These are phyloP conservation scores for Tenebrosternarchus preto DNA, from an alignment of 2,113 vertebrate species.

Conservation along the genomic window DNA sequence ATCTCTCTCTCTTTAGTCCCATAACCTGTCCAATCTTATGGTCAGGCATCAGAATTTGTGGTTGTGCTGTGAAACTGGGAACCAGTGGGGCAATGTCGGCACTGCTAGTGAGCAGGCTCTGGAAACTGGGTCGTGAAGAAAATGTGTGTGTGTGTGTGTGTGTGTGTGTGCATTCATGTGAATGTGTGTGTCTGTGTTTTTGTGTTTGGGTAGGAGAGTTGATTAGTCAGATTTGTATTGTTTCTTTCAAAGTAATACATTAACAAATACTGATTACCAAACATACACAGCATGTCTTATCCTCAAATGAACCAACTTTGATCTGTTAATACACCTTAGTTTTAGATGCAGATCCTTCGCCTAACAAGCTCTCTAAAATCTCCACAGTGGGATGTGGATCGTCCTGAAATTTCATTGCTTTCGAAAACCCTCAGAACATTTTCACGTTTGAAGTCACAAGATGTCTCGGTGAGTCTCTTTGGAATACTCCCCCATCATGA, in stretches of 20 bases:
- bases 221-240: not conserved
- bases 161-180: constrained; percentile 14
- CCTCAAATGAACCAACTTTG: constrained; percentile 16
- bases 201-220: constrained; percentile 10
- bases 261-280: no score
- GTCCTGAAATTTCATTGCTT: not conserved
- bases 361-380: not conserved
- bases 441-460: constrained; percentile 31
- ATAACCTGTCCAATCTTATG: constrained; percentile 38
- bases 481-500: constrained; percentile 33
- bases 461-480: constrained; percentile 22
- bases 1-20: constrained; percentile 20
- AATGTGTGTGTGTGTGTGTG: constrained; percentile 16
- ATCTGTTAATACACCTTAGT: constrained; percentile 26
- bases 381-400: constrained; percentile 25
- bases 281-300: not conserved
- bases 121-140: constrained; percentile 52
- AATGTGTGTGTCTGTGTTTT: not conserved
- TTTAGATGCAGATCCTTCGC: constrained; percentile 24
- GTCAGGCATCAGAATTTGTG: constrained; percentile 37
- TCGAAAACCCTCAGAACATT: constrained; percentile 27
- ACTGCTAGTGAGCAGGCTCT: constrained; percentile 34
- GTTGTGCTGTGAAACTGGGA: constrained; percentile 48
- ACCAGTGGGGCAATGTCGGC: constrained; percentile 45
- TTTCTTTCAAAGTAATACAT: constrained; percentile 14